These are phyloP conservation scores for Xenopus borealis DNA, from an alignment of 2,113 vertebrate genomes.

Conservation along the genomic window DNA sequence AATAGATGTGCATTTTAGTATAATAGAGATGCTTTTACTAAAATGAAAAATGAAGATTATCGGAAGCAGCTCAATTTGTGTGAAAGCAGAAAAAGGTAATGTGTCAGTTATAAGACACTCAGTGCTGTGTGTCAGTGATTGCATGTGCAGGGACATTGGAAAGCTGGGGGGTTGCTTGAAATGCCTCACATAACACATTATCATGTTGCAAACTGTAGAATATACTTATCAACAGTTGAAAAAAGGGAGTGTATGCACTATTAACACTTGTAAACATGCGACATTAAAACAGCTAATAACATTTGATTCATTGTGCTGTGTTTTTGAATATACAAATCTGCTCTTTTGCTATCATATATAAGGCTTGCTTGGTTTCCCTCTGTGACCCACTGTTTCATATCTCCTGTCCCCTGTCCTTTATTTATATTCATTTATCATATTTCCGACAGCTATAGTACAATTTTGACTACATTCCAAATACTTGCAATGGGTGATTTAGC, in stretches of 20 bases:
- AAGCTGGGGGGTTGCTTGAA: conserved; percentile 49
- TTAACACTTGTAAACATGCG: conserved; percentile 59
- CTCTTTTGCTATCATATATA: not conserved
- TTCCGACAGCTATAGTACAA: not conserved
- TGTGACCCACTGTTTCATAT: not conserved
- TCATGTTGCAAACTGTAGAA: conserved; percentile 47
- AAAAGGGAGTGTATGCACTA: conserved; percentile 52
- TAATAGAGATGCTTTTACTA: conserved; percentile 58
- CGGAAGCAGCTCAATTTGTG: conserved; percentile 59
- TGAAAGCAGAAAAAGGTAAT: conserved; percentile 59
- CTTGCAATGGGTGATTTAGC: not conserved
- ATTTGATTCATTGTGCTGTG: conserved; percentile 73
- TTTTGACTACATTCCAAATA: not conserved
- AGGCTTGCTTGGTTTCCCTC: not conserved
- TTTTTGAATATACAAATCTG: conserved; percentile 23
- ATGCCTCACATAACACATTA: conserved; percentile 51
- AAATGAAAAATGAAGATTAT: conserved; percentile 58
- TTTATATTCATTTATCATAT: not conserved
- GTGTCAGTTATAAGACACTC: conserved; percentile 60
- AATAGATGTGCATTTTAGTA: conserved; percentile 47
- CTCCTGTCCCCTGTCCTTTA: not conserved
- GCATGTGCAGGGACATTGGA: conserved; percentile 57
- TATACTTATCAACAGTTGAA: conserved; percentile 60
- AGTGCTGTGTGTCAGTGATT: conserved; percentile 56
- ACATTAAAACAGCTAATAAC: conserved; percentile 70